phyloP scores from a whole-genome alignment of 1,140 invertebrate species.

The Drosophila kikkawai region DNA sequence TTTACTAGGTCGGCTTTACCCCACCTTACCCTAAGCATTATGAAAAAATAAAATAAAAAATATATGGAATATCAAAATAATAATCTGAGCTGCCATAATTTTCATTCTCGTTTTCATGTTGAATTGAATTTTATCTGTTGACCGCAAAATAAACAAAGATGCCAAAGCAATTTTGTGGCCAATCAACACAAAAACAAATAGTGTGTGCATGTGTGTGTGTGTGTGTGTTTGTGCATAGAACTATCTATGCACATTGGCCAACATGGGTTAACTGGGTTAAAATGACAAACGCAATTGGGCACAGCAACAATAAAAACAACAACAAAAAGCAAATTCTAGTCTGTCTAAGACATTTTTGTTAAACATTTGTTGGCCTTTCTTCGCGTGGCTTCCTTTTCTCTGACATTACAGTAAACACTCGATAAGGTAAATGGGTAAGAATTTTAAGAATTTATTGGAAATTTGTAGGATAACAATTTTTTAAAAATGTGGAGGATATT shows the following conservation, averaged over 20 bases:
- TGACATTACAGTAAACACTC: not conserved
- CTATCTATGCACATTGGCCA: slow-evolving; percentile 34
- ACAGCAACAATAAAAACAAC: slow-evolving; percentile 45
- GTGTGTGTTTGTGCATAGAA: slow-evolving; percentile 25
- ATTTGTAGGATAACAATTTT: not conserved
- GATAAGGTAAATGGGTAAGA: not conserved
- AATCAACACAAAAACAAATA: slow-evolving; percentile 33
- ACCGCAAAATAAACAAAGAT: slow-evolving; percentile 66
- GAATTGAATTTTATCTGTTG: slow-evolving; percentile 50
- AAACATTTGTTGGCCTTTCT: slow-evolving; percentile 50
- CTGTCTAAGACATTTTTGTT: slow-evolving; percentile 47
- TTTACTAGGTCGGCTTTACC: too few relatives aligned
- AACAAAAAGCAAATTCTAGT: slow-evolving; percentile 22
- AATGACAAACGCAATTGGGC: slow-evolving; percentile 68
- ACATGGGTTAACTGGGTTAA: slow-evolving; percentile 76
- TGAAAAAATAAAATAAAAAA: not conserved
- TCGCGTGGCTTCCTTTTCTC: slow-evolving; percentile 27
- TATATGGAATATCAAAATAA: not conserved
- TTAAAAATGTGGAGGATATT: too few relatives aligned
- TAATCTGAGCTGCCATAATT: slow-evolving; percentile 67
- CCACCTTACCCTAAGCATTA: too few relatives aligned
- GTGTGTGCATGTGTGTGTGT: slow-evolving; percentile 1
- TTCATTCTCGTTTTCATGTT: slow-evolving; percentile 41
- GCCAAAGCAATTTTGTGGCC: slow-evolving; percentile 59
- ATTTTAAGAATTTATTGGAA: not conserved